phyloP scores from a whole-genome alignment of 1,140 invertebrate genomes.

The Triops longicaudatus region DNA sequence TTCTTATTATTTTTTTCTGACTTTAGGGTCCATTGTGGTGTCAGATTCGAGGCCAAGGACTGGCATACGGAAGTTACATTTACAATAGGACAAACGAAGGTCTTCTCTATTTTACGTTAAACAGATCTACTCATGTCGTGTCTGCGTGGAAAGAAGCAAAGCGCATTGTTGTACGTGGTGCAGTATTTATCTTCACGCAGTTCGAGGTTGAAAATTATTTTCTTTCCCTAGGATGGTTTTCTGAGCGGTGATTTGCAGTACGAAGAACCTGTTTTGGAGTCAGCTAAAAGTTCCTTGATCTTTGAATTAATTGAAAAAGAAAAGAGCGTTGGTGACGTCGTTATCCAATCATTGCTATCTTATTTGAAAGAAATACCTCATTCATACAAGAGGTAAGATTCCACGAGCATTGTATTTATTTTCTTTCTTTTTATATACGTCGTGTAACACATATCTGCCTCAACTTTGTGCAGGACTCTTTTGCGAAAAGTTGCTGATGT shows the following conservation, averaged over 20 bases:
- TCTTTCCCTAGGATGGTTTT: not conserved
- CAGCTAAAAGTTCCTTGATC: slow-evolving; percentile 65
- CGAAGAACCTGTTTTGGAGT: slow-evolving; percentile 55
- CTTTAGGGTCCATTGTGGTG: slow-evolving; percentile 76
- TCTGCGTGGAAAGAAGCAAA: slow-evolving; percentile 67
- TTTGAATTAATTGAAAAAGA: slow-evolving; percentile 74
- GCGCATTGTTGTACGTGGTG: slow-evolving; percentile 56
- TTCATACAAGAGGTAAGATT: slow-evolving; percentile 56
- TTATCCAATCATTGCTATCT: slow-evolving; percentile 57
- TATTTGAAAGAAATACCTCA: slow-evolving; percentile 59
- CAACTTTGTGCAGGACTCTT: slow-evolving; percentile 52
- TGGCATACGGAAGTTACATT: slow-evolving; percentile 70
- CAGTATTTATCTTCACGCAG: slow-evolving; percentile 16
- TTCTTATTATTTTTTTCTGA: slow-evolving; percentile 23
- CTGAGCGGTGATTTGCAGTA: slow-evolving; percentile 9
- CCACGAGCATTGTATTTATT: not conserved
- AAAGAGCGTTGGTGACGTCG: slow-evolving; percentile 62
- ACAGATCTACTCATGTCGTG: slow-evolving; percentile 61
- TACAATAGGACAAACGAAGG: slow-evolving; percentile 54
- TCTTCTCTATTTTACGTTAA: slow-evolving; percentile 59
- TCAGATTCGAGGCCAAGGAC: slow-evolving; percentile 68
- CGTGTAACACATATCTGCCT: no score
- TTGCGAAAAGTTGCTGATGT: slow-evolving; percentile 58
- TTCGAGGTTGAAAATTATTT: not conserved
- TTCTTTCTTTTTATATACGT: slow-evolving; percentile 26